Conservation (phyloP, 2,113 vertebrate genomes). For the Lonchura striata region DNA sequence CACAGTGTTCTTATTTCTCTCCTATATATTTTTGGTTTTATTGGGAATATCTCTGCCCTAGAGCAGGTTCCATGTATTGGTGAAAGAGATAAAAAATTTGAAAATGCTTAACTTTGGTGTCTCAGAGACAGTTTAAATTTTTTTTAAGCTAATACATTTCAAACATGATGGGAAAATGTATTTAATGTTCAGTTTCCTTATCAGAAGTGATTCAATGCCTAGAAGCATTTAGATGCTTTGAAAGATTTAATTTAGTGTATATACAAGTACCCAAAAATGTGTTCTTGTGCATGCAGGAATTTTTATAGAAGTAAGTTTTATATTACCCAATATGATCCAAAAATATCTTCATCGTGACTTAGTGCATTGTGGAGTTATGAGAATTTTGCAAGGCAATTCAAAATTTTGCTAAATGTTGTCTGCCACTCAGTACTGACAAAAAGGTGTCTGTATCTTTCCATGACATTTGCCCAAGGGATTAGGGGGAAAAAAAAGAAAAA, state of each 20-base stretch:
- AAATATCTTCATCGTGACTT: not conserved
- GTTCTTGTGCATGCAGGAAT: not conserved
- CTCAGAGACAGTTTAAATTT: not conserved
- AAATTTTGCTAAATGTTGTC: not conserved
- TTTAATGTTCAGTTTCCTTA: not conserved
- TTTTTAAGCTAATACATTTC: not conserved
- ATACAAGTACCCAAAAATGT: not conserved
- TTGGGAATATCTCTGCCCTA: not conserved
- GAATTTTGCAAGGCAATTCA: not conserved
- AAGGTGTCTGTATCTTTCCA: not conserved
- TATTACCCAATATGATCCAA: not conserved
- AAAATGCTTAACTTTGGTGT: not conserved
- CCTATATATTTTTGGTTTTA: not conserved
- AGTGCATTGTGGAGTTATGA: not conserved
- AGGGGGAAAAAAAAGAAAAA: not conserved
- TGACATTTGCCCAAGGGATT: not conserved
- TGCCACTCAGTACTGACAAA: not conserved
- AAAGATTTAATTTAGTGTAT: not conserved
- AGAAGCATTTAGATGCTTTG: not conserved
- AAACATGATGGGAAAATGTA: not conserved
- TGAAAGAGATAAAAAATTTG: not conserved
- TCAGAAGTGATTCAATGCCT: not conserved
- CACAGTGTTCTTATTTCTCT: not conserved
- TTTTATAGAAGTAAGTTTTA: not conserved
- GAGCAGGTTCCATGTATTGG: not conserved